phyloP scores from a whole-genome alignment of 2,888 invertebrate species.

The Diarsia brunnea region DNA sequence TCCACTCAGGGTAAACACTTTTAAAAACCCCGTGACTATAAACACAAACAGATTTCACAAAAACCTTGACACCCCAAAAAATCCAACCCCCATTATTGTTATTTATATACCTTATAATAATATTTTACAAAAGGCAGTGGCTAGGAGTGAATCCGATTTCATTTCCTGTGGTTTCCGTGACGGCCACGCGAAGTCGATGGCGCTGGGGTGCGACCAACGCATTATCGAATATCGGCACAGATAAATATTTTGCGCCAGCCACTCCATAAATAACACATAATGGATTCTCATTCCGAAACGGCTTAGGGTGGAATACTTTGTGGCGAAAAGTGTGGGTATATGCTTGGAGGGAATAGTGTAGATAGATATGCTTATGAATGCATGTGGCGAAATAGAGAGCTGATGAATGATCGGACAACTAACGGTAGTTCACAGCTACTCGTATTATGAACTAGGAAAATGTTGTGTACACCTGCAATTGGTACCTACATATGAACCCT shows the following conservation, averaged over 20 bases:
- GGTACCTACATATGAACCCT: too few species aligned
- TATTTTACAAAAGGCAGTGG: conserved; percentile 66
- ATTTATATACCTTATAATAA: conserved; percentile 71
- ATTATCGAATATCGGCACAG: conserved; percentile 88
- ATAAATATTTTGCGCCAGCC: conserved; percentile 88
- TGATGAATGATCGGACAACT: not conserved
- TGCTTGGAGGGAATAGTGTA: conserved; percentile 1
- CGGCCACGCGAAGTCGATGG: conserved; percentile 37
- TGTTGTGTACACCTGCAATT: too few species aligned
- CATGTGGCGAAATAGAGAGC: not conserved
- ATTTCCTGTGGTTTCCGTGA: conserved; percentile 77
- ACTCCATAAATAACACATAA: conserved; percentile 89
- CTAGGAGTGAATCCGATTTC: conserved; percentile 72
- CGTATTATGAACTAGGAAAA: too few species aligned
- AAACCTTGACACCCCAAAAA: conserved; percentile 38
- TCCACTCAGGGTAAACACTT: too few species aligned
- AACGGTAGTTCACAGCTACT: not conserved
- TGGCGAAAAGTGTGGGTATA: conserved; percentile 54
- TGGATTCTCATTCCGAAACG: conserved; percentile 84
- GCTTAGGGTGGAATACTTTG: conserved; percentile 69
- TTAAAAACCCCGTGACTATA: not conserved
- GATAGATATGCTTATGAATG: not conserved
- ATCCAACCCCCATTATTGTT: conserved; percentile 60
- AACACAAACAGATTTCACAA: not conserved
- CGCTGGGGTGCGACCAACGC: conserved; percentile 75